Evolutionary conservation across 2,888 invertebrate species (phyloP), one percentile per base, ranked within the genome.

Genomic region (Lottia scabra): DNA sequence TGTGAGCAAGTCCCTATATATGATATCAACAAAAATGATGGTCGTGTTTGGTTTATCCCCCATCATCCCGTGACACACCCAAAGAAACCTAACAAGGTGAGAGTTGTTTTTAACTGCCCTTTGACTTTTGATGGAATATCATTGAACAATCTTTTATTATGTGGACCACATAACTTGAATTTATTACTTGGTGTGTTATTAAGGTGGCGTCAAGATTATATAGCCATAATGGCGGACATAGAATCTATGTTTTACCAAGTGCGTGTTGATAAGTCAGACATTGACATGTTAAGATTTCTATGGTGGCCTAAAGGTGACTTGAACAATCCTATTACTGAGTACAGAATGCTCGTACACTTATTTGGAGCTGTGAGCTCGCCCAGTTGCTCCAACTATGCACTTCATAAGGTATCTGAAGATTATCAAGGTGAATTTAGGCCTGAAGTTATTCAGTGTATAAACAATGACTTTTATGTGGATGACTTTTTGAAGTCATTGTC

Each of bases 151-250:
- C 63, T 70, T 26, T 65, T 80, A 13, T 19, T 78, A 16, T 75
- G 72, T 43, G 80, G 80, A 1, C 78, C 81, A 12, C 77, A 81
- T 67, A 68, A 78, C 10, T 75, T 68, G n/a, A 80, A 80, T 45
- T 76, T 63, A 26, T 67, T 80, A 23, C n/a, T 80, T 19, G 80
- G 77, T 13, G 78, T 75, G 12, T 63, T 80, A 16, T 44, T 73
- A 2, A 67, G 77, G 27, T 80, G 80, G 63, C 27, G 80, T 38
- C 65, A 78, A 62, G 74, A 80, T 38, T 67, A 68, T 16, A 65
- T 78, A n/a, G 79, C 75, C 27, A 23, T 80, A 0, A 77, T 74
- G 68, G 76, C 71, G 0, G 77, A 77, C 67, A 76, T 76, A 30
- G 75, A 79, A 16, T 70, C 56, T 62, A 77, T 75, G 75, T 73